These are phyloP conservation scores for Chorisops tibialis DNA, from an alignment of 2,888 invertebrate species.

Conservation along the genomic window DNA sequence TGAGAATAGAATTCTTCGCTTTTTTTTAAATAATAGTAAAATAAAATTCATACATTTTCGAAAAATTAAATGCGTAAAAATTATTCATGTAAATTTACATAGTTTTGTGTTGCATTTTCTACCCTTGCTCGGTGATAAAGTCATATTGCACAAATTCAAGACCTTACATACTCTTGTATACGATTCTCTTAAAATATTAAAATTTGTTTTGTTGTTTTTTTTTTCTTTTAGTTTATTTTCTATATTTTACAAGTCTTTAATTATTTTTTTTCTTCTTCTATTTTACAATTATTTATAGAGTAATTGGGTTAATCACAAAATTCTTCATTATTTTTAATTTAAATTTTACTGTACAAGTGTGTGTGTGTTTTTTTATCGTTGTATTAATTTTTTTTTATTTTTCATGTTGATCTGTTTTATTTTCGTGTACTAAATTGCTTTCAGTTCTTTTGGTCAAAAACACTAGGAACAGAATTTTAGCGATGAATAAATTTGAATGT, in stretches of 20 bases:
- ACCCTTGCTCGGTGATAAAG: slow-evolving; percentile 12
- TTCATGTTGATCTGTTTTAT: background rate
- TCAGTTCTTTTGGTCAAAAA: background rate
- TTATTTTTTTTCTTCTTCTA: slow-evolving; percentile 14
- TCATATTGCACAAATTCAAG: slow-evolving; percentile 25
- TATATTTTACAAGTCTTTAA: slow-evolving; percentile 22
- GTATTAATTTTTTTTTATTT: slow-evolving; percentile 10
- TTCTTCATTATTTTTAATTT: slow-evolving; percentile 3
- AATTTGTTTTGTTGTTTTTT: background rate
- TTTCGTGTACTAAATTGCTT: background rate
- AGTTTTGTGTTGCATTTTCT: background rate
- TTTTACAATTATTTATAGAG: slow-evolving; percentile 13
- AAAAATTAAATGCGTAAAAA: too few relatives aligned
- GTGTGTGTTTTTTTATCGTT: slow-evolving; percentile 5
- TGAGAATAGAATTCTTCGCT: too few relatives aligned
- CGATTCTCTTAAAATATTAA: background rate
- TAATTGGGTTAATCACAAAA: slow-evolving; percentile 23
- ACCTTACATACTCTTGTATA: slow-evolving; percentile 19
- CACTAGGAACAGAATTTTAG: too few relatives aligned
- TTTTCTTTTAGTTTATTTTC: background rate
- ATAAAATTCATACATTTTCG: too few relatives aligned
- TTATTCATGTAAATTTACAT: too few relatives aligned
- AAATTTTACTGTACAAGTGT: background rate
- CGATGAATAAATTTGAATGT: background rate
- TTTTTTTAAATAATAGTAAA: too few relatives aligned